A percentile compares a stretch with the other conserved stretches of the same genome.
Evolutionary conservation across 2,888 invertebrate genomes (phyloP).

Genomic region (Macaria liturata): DNA sequence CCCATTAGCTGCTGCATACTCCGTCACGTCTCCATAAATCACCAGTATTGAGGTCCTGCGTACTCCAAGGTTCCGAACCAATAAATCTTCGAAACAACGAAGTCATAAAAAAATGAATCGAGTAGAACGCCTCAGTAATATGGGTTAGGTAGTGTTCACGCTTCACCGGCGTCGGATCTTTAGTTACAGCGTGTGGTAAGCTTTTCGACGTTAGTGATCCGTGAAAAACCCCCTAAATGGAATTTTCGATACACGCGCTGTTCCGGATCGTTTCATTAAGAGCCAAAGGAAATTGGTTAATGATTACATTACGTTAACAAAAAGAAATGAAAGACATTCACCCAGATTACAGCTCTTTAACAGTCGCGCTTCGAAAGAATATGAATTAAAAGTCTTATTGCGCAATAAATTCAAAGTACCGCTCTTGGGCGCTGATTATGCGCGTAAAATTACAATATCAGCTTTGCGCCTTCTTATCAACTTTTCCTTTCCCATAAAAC

Average conservation of each 20-base stretch:
- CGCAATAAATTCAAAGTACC: conserved; percentile 24
- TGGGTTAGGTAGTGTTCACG: conserved; percentile 34
- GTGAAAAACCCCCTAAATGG: conserved; percentile 46
- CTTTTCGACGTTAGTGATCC: conserved; percentile 41
- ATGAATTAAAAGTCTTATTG: conserved; percentile 24
- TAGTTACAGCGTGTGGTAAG: conserved; percentile 39
- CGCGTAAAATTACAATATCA: conserved; percentile 28
- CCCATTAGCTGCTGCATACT: background rate
- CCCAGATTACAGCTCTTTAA: conserved; percentile 16
- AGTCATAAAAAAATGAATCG: conserved; percentile 37
- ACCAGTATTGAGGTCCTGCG: too few species aligned
- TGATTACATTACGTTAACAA: conserved; percentile 14
- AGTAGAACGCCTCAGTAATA: conserved; percentile 34
- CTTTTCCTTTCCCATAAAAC: conserved; percentile 27
- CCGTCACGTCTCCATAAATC: conserved; percentile 9
- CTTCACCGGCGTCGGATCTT: conserved; percentile 26
- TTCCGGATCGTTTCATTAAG: conserved; percentile 36
- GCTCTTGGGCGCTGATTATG: conserved; percentile 21
- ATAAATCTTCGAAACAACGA: conserved; percentile 31
- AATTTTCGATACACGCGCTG: conserved; percentile 41
- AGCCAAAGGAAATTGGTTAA: conserved; percentile 27
- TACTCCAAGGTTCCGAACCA: conserved; percentile 6
- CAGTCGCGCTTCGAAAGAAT: conserved; percentile 22
- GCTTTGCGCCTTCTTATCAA: conserved; percentile 27
- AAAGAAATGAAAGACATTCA: conserved; percentile 7